A percentile compares a stretch with the other conserved stretches of the same genome.
Conservation (phyloP, 37 sponge, comb jelly and placozoan genomes). For the Crambe crambe region DNA sequence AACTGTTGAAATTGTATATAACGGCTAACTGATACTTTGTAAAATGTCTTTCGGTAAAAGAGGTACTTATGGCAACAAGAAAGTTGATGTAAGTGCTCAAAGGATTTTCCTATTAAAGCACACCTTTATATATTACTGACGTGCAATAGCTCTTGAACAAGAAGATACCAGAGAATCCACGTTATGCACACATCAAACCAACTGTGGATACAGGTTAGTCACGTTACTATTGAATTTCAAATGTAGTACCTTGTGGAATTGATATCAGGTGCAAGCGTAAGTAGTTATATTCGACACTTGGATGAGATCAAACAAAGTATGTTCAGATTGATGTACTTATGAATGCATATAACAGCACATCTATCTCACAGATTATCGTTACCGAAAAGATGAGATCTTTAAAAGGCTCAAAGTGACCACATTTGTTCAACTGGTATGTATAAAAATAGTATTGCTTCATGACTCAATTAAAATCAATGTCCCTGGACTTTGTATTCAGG, state of each 20-base stretch:
- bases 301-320: conserved; percentile 86
- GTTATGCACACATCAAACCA: conserved; percentile 84
- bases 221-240: not conserved
- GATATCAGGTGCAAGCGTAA: conserved; percentile 74
- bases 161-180: conserved; percentile 91
- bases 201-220: conserved; percentile 84
- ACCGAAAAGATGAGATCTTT: conserved; percentile 95
- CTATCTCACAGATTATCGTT: conserved; percentile 78
- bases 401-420: conserved; percentile 91
- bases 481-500: not conserved
- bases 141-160: conserved; percentile 81
- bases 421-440: conserved; percentile 92
- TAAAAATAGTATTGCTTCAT: not conserved
- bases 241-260: not conserved
- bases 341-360: not conserved
- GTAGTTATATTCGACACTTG: conserved; percentile 68
- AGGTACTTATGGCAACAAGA: not conserved
- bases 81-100: not conserved
- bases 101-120: conserved; percentile 6
- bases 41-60: not conserved
- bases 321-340: conserved; percentile 1
- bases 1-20: not conserved
- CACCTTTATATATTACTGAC: not conserved
- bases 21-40: not conserved
- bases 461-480: too few species aligned